Evolutionary conservation across 2,113 vertebrate species (phyloP).

Genomic region (Conger conger): DNA sequence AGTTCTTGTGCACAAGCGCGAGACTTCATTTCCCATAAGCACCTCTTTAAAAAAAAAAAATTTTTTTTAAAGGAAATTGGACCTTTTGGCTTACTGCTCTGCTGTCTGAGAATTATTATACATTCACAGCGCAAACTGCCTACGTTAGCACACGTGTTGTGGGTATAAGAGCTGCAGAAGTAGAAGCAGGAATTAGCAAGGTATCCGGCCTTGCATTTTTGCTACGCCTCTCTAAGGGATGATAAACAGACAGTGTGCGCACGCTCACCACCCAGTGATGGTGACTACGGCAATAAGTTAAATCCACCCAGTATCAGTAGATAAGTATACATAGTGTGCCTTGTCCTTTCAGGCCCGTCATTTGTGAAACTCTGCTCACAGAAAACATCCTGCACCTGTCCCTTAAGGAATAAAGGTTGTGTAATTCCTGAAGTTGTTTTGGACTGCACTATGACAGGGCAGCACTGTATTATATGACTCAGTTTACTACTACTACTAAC

Average conservation of each 20-base stretch:
- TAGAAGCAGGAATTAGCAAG: not conserved
- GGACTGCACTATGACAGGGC: not conserved
- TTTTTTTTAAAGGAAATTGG: no score
- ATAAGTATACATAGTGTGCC: not conserved
- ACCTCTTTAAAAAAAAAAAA: not conserved
- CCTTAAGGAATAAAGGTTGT: not conserved
- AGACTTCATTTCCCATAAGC: not conserved
- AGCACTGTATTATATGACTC: slow-evolving; percentile 11
- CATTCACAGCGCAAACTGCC: not conserved
- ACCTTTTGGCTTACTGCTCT: not conserved
- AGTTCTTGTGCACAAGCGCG: not conserved
- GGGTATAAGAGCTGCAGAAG: not conserved
- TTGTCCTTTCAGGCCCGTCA: not conserved
- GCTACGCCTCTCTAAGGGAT: not conserved
- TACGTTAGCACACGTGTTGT: not conserved
- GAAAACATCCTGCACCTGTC: not conserved
- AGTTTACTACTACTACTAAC: slow-evolving; percentile 1
- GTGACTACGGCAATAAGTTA: not conserved
- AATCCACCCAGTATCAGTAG: not conserved
- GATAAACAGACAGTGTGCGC: not conserved
- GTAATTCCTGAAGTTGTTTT: not conserved
- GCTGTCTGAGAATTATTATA: not conserved
- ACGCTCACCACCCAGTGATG: not conserved
- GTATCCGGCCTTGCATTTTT: not conserved
- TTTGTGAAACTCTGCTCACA: not conserved